Evolutionary conservation across 2,888 invertebrate genomes (phyloP).

Genomic region (Drosophila tripunctata): DNA sequence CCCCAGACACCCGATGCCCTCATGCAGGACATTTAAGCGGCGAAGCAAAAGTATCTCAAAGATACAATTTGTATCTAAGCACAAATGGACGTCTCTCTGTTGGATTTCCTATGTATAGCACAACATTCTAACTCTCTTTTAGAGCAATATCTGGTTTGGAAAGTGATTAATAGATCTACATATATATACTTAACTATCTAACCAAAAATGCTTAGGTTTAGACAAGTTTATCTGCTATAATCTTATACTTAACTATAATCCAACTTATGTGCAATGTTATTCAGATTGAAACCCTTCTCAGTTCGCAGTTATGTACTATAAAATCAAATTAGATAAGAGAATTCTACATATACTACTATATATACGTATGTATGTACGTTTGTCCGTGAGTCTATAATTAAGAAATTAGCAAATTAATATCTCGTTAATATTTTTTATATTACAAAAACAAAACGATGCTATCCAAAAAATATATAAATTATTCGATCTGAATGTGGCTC

Average conservation of each 20-base stretch:
- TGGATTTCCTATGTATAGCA: conserved; percentile 14
- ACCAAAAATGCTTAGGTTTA: conserved; percentile 5
- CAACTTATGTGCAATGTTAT: conserved; percentile 58
- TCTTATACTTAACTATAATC: too few species aligned
- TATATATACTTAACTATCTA: background rate
- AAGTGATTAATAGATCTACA: background rate
- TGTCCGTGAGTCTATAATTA: conserved; percentile 14
- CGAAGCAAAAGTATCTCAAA: conserved; percentile 27
- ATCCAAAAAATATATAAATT: background rate
- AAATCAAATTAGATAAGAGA: conserved; percentile 34
- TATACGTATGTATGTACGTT: background rate
- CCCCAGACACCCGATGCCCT: conserved; percentile 80
- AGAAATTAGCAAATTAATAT: too few species aligned
- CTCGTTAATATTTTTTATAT: too few species aligned
- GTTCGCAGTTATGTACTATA: conserved; percentile 42
- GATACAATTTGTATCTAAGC: conserved; percentile 17
- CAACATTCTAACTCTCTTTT: background rate
- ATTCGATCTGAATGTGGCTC: conserved; percentile 6
- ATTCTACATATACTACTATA: conserved; percentile 10
- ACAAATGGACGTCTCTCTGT: background rate
- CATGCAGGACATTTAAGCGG: conserved; percentile 72
- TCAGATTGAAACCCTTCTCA: conserved; percentile 49
- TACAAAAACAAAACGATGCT: too few species aligned
- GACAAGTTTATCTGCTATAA: too few species aligned
- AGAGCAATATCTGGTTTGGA: background rate